phyloP scores from a whole-genome alignment of 2,797 vertebrate genomes.

The Pseudochaenichthys georgianus region DNA sequence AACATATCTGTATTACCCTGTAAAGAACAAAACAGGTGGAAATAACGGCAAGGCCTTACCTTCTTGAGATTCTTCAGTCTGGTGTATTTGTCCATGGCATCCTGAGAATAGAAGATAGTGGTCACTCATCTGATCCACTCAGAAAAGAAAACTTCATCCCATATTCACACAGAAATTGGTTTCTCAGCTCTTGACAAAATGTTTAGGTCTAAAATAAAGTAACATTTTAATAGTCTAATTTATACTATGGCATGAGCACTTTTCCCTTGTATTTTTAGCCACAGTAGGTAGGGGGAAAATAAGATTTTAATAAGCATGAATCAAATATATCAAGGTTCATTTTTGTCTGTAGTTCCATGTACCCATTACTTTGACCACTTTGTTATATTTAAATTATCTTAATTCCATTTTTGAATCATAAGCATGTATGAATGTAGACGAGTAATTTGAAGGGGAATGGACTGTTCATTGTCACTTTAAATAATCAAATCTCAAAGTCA shows the following conservation, averaged over 20 bases:
- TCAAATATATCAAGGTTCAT: too few species aligned
- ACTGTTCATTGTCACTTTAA: background rate
- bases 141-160: background rate
- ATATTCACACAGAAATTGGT: background rate
- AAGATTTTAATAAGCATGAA: background rate
- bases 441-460: background rate
- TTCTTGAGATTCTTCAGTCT: slow-evolving; percentile 85
- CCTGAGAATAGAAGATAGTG: slow-evolving; percentile 67
- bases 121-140: background rate
- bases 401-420: background rate
- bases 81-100: slow-evolving; percentile 83
- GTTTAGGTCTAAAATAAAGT: background rate
- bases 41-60: slow-evolving; percentile 64
- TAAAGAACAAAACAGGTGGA: background rate
- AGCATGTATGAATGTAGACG: background rate
- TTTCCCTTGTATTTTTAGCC: background rate
- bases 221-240: background rate
- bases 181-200: background rate
- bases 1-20: background rate
- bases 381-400: background rate
- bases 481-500: background rate
- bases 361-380: background rate
- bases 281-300: background rate
- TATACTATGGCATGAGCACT: background rate
- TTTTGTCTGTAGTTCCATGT: background rate